Evolutionary conservation across 1,140 invertebrate genomes (phyloP).

Genomic region (Formica selysi): DNA sequence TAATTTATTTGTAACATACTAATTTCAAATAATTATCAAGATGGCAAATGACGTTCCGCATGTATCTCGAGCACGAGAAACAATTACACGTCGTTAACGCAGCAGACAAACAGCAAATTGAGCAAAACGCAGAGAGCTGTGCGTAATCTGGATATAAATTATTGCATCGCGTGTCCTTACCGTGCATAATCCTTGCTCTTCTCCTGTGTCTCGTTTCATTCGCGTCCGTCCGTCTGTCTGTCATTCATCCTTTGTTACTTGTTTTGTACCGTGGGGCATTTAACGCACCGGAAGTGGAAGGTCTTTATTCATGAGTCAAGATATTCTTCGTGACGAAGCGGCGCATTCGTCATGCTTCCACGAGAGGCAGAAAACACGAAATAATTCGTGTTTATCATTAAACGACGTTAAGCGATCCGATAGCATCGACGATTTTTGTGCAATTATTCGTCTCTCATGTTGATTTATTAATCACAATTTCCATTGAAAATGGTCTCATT

Average conservation of each 20-base stretch:
- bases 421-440: conserved; percentile 14
- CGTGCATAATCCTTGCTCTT: conserved; percentile 72
- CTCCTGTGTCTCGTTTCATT: conserved; percentile 42
- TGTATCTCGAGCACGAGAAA: conserved; percentile 43
- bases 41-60: not conserved
- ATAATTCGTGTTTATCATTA: conserved; percentile 48
- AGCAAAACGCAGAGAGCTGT: conserved; percentile 17
- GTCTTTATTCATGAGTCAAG: conserved; percentile 57
- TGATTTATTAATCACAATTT: conserved; percentile 1
- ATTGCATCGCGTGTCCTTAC: conserved; percentile 61
- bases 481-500: not conserved
- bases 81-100: conserved; percentile 43
- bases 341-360: conserved; percentile 47
- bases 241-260: conserved; percentile 57
- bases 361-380: conserved; percentile 36
- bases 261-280: conserved; percentile 59
- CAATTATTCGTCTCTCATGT: not conserved
- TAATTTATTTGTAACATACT: not conserved
- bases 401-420: not conserved
- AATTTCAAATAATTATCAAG: not conserved
- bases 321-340: conserved; percentile 52
- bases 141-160: conserved; percentile 73
- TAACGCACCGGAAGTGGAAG: conserved; percentile 58
- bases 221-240: conserved; percentile 38
- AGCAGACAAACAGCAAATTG: conserved; percentile 11